Evolutionary conservation across 2,113 vertebrate species (phyloP).

Genomic region (Callionymus lyra): DNA sequence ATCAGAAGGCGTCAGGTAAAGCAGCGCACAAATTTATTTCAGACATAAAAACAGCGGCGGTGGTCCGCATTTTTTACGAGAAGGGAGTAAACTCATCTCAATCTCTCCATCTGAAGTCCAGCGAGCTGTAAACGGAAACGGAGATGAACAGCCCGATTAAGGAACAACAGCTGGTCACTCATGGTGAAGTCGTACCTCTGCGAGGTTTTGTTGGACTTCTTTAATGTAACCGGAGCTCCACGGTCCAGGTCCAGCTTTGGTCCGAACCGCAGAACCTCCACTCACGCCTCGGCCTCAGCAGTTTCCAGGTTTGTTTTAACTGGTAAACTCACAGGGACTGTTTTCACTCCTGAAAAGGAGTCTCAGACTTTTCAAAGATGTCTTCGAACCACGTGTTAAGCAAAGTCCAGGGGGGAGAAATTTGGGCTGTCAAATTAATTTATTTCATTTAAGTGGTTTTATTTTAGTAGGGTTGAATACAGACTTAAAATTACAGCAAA

Average conservation of each 20-base stretch:
- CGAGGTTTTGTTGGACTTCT: too few species aligned
- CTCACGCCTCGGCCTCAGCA: too few species aligned
- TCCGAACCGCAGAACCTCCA: conserved; percentile 39
- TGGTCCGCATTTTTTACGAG: conserved; percentile 45
- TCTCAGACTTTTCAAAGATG: too few species aligned
- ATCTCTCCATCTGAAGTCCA: conserved; percentile 30
- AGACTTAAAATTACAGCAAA: too few species aligned
- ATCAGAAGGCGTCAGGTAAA: conserved; percentile 53
- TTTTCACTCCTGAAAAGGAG: conserved; percentile 24
- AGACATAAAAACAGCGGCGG: conserved; percentile 45
- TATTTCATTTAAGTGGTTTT: too few species aligned
- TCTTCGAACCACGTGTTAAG: too few species aligned
- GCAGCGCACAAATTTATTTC: conserved; percentile 40
- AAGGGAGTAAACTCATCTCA: conserved; percentile 32
- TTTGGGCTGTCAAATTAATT: too few species aligned
- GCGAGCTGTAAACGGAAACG: not conserved
- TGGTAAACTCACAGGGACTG: conserved; percentile 52
- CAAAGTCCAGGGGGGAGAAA: too few species aligned
- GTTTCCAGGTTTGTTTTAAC: conserved; percentile 52
- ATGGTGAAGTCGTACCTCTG: too few species aligned
- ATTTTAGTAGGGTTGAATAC: too few species aligned
- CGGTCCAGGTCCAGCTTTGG: conserved; percentile 37
- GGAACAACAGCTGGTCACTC: conserved; percentile 3
- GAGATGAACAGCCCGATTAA: too few species aligned
- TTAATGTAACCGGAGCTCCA: too few species aligned